A percentile compares a stretch with the other conserved stretches of the same genome.
Evolutionary conservation across 2,797 vertebrate genomes (phyloP).

Genomic region (Lutjanus campechanus): DNA sequence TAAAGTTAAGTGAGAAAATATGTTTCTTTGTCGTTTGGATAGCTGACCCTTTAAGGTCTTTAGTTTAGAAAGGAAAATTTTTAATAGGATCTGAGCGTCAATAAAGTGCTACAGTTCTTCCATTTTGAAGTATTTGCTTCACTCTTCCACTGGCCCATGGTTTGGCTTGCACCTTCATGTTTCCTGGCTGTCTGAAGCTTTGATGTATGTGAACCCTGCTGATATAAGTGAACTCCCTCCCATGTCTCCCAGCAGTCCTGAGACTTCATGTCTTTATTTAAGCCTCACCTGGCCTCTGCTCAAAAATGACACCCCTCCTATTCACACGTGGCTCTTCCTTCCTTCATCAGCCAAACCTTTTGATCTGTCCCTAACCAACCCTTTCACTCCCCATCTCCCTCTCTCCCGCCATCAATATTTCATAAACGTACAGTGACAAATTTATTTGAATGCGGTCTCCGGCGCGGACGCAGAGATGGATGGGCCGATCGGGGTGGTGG

Average conservation of each 20-base stretch:
- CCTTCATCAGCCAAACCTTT: conserved; percentile 52
- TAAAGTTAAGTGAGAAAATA: neutral
- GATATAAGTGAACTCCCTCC: conserved; percentile 10
- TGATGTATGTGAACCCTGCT: conserved; percentile 14
- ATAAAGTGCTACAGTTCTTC: neutral
- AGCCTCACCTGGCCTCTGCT: conserved; percentile 43
- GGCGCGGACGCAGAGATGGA: conserved; percentile 91
- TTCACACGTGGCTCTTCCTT: conserved; percentile 46
- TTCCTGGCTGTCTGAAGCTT: conserved; percentile 13
- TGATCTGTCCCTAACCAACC: conserved; percentile 71
- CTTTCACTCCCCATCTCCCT: conserved; percentile 56
- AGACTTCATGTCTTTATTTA: conserved; percentile 49
- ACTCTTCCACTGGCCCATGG: neutral
- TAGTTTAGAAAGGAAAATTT: neutral
- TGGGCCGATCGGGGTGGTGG: conserved; percentile 84
- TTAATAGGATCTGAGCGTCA: neutral
- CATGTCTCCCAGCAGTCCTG: conserved; percentile 2
- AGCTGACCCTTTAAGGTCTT: neutral
- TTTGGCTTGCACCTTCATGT: conserved; percentile 15
- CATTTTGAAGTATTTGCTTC: neutral
- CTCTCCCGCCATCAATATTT: conserved; percentile 84
- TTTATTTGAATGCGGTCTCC: conserved; percentile 88
- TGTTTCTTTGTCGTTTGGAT: neutral
- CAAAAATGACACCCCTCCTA: conserved; percentile 35
- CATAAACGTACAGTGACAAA: conserved; percentile 87